Percentiles rank a stretch among this genome's conserved stretches.
These are phyloP conservation scores for Sceliomorpha sp. DNA, from an alignment of 2,888 invertebrate genomes.

Conservation along the genomic window DNA sequence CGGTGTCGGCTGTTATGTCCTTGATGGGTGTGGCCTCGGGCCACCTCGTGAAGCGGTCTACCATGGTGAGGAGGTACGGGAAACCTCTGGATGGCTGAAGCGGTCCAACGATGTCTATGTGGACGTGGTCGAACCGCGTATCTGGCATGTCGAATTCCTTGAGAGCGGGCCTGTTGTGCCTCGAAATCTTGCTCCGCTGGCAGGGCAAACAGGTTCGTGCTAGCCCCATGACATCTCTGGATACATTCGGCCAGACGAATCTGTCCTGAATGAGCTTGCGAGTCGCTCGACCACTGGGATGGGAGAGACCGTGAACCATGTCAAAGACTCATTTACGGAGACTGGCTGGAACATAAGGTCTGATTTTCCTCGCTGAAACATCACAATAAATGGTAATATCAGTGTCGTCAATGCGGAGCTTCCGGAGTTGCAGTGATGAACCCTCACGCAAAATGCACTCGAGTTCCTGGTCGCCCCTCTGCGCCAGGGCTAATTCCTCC, in stretches of 20 bases:
- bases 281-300: constrained; percentile 57
- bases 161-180: constrained; percentile 60
- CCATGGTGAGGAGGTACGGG: constrained; percentile 70
- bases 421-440: constrained; percentile 13
- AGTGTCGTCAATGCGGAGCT: constrained; percentile 8
- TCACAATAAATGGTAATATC: constrained; percentile 40
- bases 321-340: constrained; percentile 53
- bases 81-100: constrained; percentile 65
- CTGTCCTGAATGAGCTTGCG: constrained; percentile 54
- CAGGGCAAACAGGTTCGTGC: constrained; percentile 65
- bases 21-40: constrained; percentile 30
- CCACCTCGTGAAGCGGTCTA: constrained; percentile 63
- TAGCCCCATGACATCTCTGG: constrained; percentile 64
- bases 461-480: constrained; percentile 18
- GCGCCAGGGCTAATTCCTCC: constrained; percentile 6
- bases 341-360: constrained; percentile 55
- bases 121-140: constrained; percentile 72
- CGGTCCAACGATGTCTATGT: constrained; percentile 79
- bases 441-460: constrained; percentile 7
- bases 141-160: constrained; percentile 57
- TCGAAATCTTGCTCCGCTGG: constrained; percentile 65
- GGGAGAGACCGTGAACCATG: constrained; percentile 41
- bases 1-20: constrained; percentile 56
- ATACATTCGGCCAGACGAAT: constrained; percentile 65
- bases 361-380: constrained; percentile 32